Base-by-base conservation (phyloP, 2,797 vertebrate species). In the Hybognathus amarus region DNA sequence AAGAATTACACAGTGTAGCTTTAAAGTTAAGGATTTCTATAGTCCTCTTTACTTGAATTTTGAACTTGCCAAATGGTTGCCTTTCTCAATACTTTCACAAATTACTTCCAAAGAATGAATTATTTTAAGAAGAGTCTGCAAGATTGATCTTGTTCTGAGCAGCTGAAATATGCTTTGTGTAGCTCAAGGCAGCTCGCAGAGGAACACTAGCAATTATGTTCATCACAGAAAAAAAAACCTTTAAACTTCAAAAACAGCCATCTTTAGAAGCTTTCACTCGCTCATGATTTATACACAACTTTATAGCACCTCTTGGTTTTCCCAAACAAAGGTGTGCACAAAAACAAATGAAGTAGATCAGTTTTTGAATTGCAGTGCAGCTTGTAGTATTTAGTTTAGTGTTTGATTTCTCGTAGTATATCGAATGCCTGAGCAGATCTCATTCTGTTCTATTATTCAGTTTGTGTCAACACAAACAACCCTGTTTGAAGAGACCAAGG, bases 91-190 rank as follows among this genome's bases (percentile, higher is more conserved):
- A 15, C 61, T 75, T 36, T 10, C 45, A 42, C 4, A 40, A 50
- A 59, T 77, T n/a, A 69, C 61, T 22, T 56, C 22, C 61, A 33
- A 69, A 81, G 33, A 24, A 77, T 52, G 77, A 68, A 85, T 83
- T 81, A 79, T 75, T 40, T 74, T 75, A 86, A 87, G 80, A 80
- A 88, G 64, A 63, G 54, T 50, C 83, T 85, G 86, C 50, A 84
- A 77, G 70, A 87, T 89, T 83, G 81, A 52, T 89, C 84, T 79
- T 79, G 83, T 74, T 85, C 38, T 42, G n/a, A 83, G 74, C 75
- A 83, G 73, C 52, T 45, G 66, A 85, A 86, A 85, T 68, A 20
- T 24, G 42, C 61, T 84, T 50, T 56, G 74, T 64, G 4, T 71
- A 67, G 82, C 89, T 87, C 42, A n/a, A 74, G 84, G 86, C 36